Evolutionary conservation across 2,797 vertebrate genomes (phyloP), one percentile per base, ranked within the genome.

Genomic region (Peromyscus attwateri): DNA sequence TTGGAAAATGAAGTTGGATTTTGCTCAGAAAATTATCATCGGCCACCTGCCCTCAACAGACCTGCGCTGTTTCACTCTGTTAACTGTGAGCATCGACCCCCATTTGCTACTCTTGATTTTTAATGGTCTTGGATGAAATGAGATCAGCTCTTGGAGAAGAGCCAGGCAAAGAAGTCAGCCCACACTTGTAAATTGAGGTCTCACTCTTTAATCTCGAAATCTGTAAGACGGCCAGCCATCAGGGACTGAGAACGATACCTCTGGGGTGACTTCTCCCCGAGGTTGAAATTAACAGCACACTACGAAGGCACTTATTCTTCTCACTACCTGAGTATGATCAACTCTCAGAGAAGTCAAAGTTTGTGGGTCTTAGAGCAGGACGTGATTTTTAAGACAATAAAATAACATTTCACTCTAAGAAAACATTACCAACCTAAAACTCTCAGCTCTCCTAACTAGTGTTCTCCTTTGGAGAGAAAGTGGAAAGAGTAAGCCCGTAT

Each of bases 141-240:
- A 97, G 93, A 97, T 98, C 96, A 98, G 85, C 93, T 94, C 43
- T 73, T 97, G 91, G 97, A 97, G 95, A 91, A 94, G 91, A 96
- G 97, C 92, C 95, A 98, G 60, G 52, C 92, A 95, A 37, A 94
- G 97, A 97, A 95, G 96, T 97, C 97, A 95, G 90, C 84, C 88
- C 82, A 89, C 49, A 96, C 95, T 95, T 97, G 92, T 92, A 97
- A 98, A 83, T 37, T 96, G 96, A 60, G 89, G 93, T 87, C 96
- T 96, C 93, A 75, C 46, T 94, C 94, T 97, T 97, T 94, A 97
- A 97, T 93, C 97, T 97, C 34, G 0, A 95, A 97, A 95, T 95
- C 92, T 93, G 91, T 97, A 95, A 94, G 60, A 90, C 1, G 29
- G 76, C 96, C 94, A 94, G 76, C 96, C 93, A 90, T 60, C 91